These are phyloP conservation scores for Sinodicranocentrus sp. DNA, from an alignment of 2,888 invertebrate species.

Conservation along the genomic window DNA sequence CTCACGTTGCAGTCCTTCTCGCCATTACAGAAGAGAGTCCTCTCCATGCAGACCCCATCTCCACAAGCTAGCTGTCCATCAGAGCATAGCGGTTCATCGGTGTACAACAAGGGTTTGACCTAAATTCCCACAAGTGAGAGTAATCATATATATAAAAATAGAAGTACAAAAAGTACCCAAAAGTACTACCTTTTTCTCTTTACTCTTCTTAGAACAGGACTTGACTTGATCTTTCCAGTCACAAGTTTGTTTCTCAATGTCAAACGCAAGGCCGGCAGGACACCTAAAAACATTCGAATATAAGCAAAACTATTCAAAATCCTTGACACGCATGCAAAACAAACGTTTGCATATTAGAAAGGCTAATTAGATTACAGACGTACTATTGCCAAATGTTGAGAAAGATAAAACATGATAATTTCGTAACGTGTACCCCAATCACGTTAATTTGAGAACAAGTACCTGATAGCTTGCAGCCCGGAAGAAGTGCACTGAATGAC, in stretches of 20 bases:
- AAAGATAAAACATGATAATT: too few relatives aligned
- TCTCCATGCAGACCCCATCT: slow-evolving; percentile 90
- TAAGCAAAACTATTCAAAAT: too few relatives aligned
- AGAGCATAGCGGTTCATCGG: slow-evolving; percentile 94
- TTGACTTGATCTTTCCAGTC: slow-evolving; percentile 97
- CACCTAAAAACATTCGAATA: too few relatives aligned
- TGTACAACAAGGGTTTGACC: slow-evolving; percentile 90
- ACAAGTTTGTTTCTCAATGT: slow-evolving; percentile 96
- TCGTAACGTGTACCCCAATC: too few relatives aligned
- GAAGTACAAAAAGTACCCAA: too few relatives aligned
- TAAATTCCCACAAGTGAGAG: slow-evolving; percentile 11
- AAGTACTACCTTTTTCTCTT: slow-evolving; percentile 73
- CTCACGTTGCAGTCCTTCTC: slow-evolving; percentile 87
- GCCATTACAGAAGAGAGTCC: slow-evolving; percentile 95
- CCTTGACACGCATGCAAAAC: too few relatives aligned
- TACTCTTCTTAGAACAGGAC: slow-evolving; percentile 83
- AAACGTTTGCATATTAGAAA: too few relatives aligned
- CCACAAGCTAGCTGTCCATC: slow-evolving; percentile 90
- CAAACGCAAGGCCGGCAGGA: slow-evolving; percentile 94
- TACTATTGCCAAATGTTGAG: too few relatives aligned
- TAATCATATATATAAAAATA: too few relatives aligned
- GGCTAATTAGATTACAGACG: too few relatives aligned
- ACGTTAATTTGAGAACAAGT: too few relatives aligned
- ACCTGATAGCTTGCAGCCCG: slow-evolving; percentile 79
- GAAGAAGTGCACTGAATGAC: slow-evolving; percentile 97